Base-by-base conservation (phyloP, 2,113 vertebrate species). In the Nerophis lumbriciformis region DNA sequence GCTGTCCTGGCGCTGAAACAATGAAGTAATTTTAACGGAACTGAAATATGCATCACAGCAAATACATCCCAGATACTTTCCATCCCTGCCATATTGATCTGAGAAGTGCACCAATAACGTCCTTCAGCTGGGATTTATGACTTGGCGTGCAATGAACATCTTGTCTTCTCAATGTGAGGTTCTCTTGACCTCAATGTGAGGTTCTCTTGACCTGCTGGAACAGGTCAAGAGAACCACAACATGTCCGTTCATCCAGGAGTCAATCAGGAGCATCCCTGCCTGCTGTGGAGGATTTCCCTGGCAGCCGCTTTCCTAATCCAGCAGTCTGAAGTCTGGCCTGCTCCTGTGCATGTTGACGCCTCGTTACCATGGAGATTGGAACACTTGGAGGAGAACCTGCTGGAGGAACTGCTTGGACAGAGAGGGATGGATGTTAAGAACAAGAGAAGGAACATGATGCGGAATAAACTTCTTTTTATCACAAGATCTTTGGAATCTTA, bases 251-350 rank as follows among this genome's bases (percentile, higher is more conserved):
- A 89, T 94, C 93, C 39, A 9, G 8, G 8, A 98, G 97, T 97
- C 94, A 97, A 95, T 98, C 97, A 95, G 93, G 91, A 93, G 91
- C 92, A 28, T 91, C 90, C 94, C 55, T 93, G 94, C 94, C 95
- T 93, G 94, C 94, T 85, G 91, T 90, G 93, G 94, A 95, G 94
- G 92, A 7, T 16, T 14, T 92, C 92, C 94, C 94, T 94, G 35
- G 91, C 91, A 92, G 91, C 91, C 92, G 90, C 94, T 97, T 94
- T 94, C 91, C 35, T 93, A 94, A 93, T 92, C 91, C 92, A 94
- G 93, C 90, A 93, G 91, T 92, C 87, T 87, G 87, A 85, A 89
- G 89, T 83, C 65, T 82, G 88, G 92, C 93, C 92, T 88, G 92
- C 93, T 93, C 88, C 85, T 83, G 76, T 92, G 91, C 90, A 92